phyloP scores from a whole-genome alignment of 2,797 vertebrate genomes.

The Sebastes dallii region DNA sequence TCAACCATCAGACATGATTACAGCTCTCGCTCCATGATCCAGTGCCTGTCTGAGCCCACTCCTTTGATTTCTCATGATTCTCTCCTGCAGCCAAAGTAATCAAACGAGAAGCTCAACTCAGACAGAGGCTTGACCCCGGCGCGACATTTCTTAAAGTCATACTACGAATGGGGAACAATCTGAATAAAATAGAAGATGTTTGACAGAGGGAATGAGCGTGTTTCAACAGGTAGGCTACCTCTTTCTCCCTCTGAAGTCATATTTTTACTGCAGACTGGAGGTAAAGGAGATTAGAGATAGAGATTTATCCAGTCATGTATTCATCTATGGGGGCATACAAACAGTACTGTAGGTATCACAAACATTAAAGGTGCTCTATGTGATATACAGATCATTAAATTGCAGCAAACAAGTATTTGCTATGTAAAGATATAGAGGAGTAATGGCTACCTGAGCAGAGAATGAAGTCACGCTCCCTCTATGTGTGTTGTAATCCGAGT shows the following conservation, averaged over 20 bases:
- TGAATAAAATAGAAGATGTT: no score
- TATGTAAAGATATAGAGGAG: not conserved
- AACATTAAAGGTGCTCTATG: not conserved
- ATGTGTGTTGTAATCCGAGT: not conserved
- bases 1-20: slow-evolving; percentile 64
- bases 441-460: not conserved
- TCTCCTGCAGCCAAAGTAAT: slow-evolving; percentile 38
- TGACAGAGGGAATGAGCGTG: slow-evolving; percentile 16
- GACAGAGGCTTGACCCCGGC: slow-evolving; percentile 40
- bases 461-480: not conserved
- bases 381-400: not conserved
- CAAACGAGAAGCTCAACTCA: slow-evolving; percentile 39
- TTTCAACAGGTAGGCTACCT: not conserved
- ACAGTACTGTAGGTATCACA: not conserved
- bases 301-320: not conserved
- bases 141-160: slow-evolving; percentile 42
- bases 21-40: slow-evolving; percentile 45
- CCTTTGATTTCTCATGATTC: slow-evolving; percentile 42
- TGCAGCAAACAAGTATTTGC: not conserved
- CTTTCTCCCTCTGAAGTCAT: not conserved
- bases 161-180: slow-evolving; percentile 10
- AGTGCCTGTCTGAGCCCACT: slow-evolving; percentile 35
- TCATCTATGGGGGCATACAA: not conserved
- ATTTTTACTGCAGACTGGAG: slow-evolving; percentile 6
- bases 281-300: not conserved